phyloP scores from a whole-genome alignment of 1,140 invertebrate species.

The Colletes gigas region DNA sequence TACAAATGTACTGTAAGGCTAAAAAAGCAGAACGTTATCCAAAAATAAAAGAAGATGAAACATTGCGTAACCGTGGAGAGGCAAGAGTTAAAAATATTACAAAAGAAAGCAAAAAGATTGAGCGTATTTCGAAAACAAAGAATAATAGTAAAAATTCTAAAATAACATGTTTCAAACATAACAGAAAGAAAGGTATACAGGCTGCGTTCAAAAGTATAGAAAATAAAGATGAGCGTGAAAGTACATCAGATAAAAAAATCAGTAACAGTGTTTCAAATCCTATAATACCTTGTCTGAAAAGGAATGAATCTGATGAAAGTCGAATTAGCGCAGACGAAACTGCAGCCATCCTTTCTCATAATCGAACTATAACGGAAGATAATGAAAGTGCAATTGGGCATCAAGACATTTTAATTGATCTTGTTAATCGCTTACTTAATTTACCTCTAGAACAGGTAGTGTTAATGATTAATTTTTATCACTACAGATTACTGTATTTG shows the following conservation, averaged over 20 bases:
- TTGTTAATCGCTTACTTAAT: constrained; percentile 75
- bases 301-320: constrained; percentile 17
- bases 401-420: constrained; percentile 69
- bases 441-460: constrained; percentile 75
- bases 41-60: constrained; percentile 24
- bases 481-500: background rate
- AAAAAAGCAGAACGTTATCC: constrained; percentile 74
- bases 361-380: constrained; percentile 63
- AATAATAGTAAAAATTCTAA: constrained; percentile 30
- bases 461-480: constrained; percentile 21
- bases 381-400: constrained; percentile 65
- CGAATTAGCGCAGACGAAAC: constrained; percentile 53
- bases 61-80: background rate
- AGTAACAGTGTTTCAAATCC: background rate
- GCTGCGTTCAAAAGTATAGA: background rate
- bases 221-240: constrained; percentile 22
- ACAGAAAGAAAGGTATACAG: constrained; percentile 53
- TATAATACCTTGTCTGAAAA: background rate
- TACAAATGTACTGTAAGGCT: constrained; percentile 80
- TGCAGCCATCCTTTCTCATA: constrained; percentile 59
- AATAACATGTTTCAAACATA: constrained; percentile 37
- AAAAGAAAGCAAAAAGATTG: constrained; percentile 9
- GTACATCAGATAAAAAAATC: background rate
- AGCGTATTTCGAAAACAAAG: constrained; percentile 13
- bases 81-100: background rate